Conservation (phyloP, 2,797 vertebrate species). For the Emys orbicularis region DNA sequence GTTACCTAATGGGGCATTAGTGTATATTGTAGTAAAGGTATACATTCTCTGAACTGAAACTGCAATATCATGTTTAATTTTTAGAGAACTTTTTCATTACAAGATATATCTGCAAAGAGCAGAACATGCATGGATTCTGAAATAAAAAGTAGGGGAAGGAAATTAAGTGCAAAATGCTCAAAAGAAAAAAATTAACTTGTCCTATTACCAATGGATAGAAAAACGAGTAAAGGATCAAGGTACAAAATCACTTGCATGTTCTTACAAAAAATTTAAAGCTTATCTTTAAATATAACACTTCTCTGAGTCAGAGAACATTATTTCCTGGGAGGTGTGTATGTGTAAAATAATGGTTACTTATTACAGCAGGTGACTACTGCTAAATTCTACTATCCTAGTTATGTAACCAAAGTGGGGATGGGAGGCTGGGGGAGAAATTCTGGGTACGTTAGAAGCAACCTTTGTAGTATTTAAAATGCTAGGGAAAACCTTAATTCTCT, state of each 20-base stretch:
- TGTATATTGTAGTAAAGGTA: background rate
- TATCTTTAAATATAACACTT: background rate
- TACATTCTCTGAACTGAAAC: background rate
- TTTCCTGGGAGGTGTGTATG: background rate
- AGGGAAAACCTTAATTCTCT: background rate
- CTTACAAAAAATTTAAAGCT: background rate
- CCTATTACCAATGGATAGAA: background rate
- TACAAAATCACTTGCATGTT: background rate
- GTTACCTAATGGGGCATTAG: background rate
- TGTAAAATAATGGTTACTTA: background rate
- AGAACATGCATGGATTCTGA: background rate
- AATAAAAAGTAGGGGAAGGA: background rate
- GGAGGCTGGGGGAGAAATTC: background rate
- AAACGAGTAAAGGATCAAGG: background rate
- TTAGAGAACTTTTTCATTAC: background rate
- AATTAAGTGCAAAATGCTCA: background rate
- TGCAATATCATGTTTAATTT: background rate
- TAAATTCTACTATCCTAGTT: background rate
- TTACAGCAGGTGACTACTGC: background rate
- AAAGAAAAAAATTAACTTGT: background rate
- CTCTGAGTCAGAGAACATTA: background rate
- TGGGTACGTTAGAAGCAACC: background rate
- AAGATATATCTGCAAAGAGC: background rate
- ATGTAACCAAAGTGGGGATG: no score
- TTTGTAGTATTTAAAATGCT: background rate